Percentiles rank a stretch among this genome's conserved stretches.
phyloP scores from a whole-genome alignment of 2,797 vertebrate genomes.

The Pseudomugil tenellus region DNA sequence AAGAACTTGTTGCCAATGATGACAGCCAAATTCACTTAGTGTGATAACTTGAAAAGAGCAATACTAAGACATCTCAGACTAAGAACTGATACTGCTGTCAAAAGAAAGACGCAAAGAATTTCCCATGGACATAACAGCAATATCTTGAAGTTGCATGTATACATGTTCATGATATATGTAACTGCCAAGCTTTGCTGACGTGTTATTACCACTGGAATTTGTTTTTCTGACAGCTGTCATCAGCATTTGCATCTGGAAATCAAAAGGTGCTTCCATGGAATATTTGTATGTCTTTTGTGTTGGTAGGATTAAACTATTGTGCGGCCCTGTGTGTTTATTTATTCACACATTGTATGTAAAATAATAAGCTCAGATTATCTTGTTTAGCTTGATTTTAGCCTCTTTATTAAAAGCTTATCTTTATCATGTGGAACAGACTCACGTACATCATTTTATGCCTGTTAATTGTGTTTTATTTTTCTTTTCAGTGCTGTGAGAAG shows the following conservation, averaged over 20 bases:
- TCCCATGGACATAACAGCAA: conserved; percentile 34
- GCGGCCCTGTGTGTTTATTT: conserved; percentile 26
- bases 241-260: conserved; percentile 47
- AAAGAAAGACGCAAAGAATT: conserved; percentile 42
- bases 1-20: conserved; percentile 57
- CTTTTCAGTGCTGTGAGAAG: conserved; percentile 3
- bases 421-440: conserved; percentile 14
- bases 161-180: conserved; percentile 24
- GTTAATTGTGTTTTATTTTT: conserved; percentile 7
- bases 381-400: conserved; percentile 18
- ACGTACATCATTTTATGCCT: background rate
- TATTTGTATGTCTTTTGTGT: conserved; percentile 35
- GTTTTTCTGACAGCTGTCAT: conserved; percentile 45
- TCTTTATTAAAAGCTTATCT: conserved; percentile 22
- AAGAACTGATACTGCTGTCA: conserved; percentile 43
- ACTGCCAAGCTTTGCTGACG: conserved; percentile 25
- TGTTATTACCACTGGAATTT: conserved; percentile 23
- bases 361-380: conserved; percentile 16
- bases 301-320: conserved; percentile 16
- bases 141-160: conserved; percentile 28
- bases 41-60: conserved; percentile 75
- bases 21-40: conserved; percentile 74
- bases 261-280: conserved; percentile 29
- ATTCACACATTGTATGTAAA: conserved; percentile 16
- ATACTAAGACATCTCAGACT: conserved; percentile 51